Percentiles rank a stretch among this genome's conserved stretches.
phyloP scores from a whole-genome alignment of 1,140 invertebrate genomes.

The Babylonia areolata region DNA sequence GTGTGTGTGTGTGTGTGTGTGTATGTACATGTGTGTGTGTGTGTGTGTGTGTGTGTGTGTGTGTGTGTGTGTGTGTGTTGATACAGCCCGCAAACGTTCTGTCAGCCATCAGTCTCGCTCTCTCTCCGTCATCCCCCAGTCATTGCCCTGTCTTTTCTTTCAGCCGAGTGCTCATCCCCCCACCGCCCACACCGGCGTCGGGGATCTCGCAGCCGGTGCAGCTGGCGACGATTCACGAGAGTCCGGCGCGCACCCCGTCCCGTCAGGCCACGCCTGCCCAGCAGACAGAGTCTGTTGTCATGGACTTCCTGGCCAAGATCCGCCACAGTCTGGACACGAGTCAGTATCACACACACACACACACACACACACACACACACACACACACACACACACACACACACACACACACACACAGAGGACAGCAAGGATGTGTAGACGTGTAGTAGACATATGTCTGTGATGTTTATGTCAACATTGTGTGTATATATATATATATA shows the following conservation, averaged over 20 bases:
- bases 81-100: too few species aligned
- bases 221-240: conserved; percentile 45
- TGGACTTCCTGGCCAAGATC: conserved; percentile 63
- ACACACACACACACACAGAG: conserved; percentile 1
- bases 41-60: not conserved
- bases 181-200: conserved; percentile 62
- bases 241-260: conserved; percentile 48
- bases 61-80: too few species aligned
- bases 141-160: conserved; percentile 20
- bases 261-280: conserved; percentile 47
- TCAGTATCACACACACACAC: not conserved
- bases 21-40: too few species aligned
- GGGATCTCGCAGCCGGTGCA: conserved; percentile 20
- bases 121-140: too few species aligned
- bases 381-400: not conserved
- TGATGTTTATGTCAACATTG: not conserved
- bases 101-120: too few species aligned
- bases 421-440: not conserved
- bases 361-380: conserved; percentile 4
- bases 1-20: not conserved
- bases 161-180: conserved; percentile 66
- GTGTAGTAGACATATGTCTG: not conserved
- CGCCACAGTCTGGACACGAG: conserved; percentile 58
- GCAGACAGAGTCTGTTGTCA: conserved; percentile 58
- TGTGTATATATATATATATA: too few species aligned